Evolutionary conservation across 1,140 invertebrate species (phyloP).

Genomic region (Metopolophium dirhodum): DNA sequence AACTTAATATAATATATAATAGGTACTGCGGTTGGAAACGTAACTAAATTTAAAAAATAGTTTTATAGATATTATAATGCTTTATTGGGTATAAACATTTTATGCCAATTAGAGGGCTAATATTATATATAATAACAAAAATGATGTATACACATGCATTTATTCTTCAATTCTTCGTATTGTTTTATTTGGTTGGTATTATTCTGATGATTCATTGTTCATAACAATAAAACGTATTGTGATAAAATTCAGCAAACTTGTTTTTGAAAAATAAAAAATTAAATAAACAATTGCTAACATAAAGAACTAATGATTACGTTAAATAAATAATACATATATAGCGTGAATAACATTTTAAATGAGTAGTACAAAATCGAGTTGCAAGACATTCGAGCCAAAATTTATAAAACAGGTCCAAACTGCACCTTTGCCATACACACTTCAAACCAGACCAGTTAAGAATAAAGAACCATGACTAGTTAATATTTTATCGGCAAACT

Average conservation of each 20-base stretch:
- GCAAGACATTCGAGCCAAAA: conserved; percentile 27
- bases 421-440: conserved; percentile 28
- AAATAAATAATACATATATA: conserved; percentile 21
- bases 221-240: not conserved
- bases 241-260: conserved; percentile 28
- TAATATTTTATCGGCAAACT: conserved; percentile 14
- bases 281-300: conserved; percentile 16
- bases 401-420: conserved; percentile 45
- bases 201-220: conserved; percentile 34
- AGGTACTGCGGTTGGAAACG: not conserved
- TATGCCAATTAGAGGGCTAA: not conserved
- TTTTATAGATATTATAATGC: not conserved
- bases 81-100: not conserved
- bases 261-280: conserved; percentile 12
- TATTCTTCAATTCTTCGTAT: not conserved
- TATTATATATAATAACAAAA: not conserved
- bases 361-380: not conserved
- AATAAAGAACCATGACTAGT: conserved; percentile 6
- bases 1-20: not conserved
- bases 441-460: conserved; percentile 18
- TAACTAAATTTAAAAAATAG: not conserved
- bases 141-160: conserved; percentile 1
- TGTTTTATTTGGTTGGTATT: not conserved
- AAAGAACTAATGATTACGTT: conserved; percentile 18
- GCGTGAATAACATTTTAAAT: conserved; percentile 24